A percentile compares a stretch with the other conserved stretches of the same genome.
Evolutionary conservation across 30 jellyfish, hydroid and myxozoan species (phyloP).

Genomic region (Cassiopea xamachana): DNA sequence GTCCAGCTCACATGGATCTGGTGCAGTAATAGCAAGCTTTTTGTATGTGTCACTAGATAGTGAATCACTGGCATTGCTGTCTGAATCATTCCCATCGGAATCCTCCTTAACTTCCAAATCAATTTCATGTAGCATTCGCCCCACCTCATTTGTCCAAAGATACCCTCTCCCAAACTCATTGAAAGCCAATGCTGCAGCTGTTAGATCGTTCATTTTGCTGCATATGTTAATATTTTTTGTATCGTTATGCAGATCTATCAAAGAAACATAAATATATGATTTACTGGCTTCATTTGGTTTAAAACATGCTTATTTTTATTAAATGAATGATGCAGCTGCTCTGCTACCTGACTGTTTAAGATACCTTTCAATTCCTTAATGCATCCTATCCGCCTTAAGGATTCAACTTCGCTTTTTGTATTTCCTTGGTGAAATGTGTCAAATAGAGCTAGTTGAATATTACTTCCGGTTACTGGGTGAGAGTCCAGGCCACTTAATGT

Average conservation of each 20-base stretch:
- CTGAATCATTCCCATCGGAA: not conserved
- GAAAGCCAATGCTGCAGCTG: not conserved
- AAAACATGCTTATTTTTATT: not conserved
- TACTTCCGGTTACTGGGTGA: conserved; percentile 53
- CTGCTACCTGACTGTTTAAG: conserved; percentile 44
- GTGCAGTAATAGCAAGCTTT: not conserved
- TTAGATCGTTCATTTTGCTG: not conserved
- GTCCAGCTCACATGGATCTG: not conserved
- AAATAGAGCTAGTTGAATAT: conserved; percentile 21
- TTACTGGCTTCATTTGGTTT: conserved; percentile 12
- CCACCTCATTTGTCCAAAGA: not conserved
- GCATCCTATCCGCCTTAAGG: conserved; percentile 35
- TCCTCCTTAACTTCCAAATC: not conserved
- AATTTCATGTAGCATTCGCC: not conserved
- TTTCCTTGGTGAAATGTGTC: conserved; percentile 44
- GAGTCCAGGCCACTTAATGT: not conserved
- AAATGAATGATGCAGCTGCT: conserved; percentile 25
- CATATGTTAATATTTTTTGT: not conserved
- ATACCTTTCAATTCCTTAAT: conserved; percentile 29
- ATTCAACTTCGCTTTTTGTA: conserved; percentile 43
- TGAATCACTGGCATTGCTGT: not conserved
- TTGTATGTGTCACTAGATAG: not conserved
- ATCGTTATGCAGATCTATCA: not conserved
- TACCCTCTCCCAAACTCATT: not conserved
- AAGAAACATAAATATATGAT: conserved; percentile 5